phyloP scores from a whole-genome alignment of 2,113 vertebrate species.

The Eublepharis macularius region DNA sequence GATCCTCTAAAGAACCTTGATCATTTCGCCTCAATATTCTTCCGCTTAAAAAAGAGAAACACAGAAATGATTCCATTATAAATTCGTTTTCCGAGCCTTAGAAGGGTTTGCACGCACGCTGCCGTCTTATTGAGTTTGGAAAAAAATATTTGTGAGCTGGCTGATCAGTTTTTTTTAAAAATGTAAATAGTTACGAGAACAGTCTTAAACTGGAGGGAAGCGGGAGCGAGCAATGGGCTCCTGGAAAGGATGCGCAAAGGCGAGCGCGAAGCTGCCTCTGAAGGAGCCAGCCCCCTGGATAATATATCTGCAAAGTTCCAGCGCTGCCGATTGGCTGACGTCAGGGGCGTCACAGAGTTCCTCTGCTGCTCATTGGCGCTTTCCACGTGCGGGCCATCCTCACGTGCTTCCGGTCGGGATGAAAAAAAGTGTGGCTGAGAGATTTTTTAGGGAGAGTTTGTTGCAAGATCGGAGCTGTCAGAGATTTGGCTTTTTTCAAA shows the following conservation, averaged over 20 bases:
- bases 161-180: constrained; percentile 44
- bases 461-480: constrained; percentile 82
- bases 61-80: no score
- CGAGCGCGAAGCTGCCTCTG: constrained; percentile 24
- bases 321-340: constrained; percentile 78
- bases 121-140: constrained; percentile 18
- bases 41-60: neutral
- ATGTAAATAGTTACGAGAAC: neutral
- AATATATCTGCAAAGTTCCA: constrained; percentile 72
- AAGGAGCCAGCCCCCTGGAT: constrained; percentile 57
- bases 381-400: constrained; percentile 82
- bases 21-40: neutral
- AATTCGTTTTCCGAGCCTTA: neutral
- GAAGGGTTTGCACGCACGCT: neutral
- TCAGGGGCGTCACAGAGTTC: constrained; percentile 73
- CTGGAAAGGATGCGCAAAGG: neutral
- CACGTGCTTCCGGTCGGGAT: constrained; percentile 90
- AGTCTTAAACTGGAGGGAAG: neutral
- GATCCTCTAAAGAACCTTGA: neutral
- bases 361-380: constrained; percentile 76
- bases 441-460: constrained; percentile 87
- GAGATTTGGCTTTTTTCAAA: constrained; percentile 74
- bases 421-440: constrained; percentile 78
- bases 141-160: constrained; percentile 56
- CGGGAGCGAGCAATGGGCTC: neutral